phyloP scores from a whole-genome alignment of 1,140 invertebrate species.

The Apis florea region DNA sequence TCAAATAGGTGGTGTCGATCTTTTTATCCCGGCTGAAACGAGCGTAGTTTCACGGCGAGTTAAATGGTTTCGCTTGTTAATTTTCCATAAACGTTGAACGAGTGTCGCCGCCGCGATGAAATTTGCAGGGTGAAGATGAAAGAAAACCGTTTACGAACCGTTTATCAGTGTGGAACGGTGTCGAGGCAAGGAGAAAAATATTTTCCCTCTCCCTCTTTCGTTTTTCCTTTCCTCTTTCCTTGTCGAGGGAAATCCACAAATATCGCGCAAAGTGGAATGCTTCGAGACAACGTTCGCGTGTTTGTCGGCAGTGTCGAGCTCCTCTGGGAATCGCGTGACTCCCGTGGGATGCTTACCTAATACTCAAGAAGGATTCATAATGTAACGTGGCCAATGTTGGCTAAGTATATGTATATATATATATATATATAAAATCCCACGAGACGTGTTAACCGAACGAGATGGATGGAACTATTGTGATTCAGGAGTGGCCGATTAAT shows the following conservation, averaged over 20 bases:
- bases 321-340: conserved; percentile 45
- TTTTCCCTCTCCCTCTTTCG: not conserved
- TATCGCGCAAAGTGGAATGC: not conserved
- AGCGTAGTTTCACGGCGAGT: not conserved
- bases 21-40: conserved; percentile 6
- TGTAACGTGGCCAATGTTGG: conserved; percentile 25
- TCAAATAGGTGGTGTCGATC: not conserved
- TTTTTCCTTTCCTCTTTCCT: too few species aligned
- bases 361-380: conserved; percentile 36
- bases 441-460: conserved; percentile 28
- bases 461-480: conserved; percentile 11
- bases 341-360: conserved; percentile 56
- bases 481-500: conserved; percentile 25
- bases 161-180: not conserved
- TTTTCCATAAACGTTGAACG: not conserved
- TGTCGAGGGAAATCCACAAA: not conserved
- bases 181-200: not conserved
- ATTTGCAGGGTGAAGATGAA: not conserved
- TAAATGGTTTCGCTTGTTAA: conserved; percentile 11
- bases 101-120: not conserved
- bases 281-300: conserved; percentile 49
- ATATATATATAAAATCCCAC: too few species aligned
- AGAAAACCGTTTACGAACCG: not conserved
- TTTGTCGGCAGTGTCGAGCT: conserved; percentile 22
- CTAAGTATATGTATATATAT: not conserved